These are phyloP conservation scores for Drosophila mercatorum DNA, from an alignment of 2,888 invertebrate genomes.

Conservation along the genomic window DNA sequence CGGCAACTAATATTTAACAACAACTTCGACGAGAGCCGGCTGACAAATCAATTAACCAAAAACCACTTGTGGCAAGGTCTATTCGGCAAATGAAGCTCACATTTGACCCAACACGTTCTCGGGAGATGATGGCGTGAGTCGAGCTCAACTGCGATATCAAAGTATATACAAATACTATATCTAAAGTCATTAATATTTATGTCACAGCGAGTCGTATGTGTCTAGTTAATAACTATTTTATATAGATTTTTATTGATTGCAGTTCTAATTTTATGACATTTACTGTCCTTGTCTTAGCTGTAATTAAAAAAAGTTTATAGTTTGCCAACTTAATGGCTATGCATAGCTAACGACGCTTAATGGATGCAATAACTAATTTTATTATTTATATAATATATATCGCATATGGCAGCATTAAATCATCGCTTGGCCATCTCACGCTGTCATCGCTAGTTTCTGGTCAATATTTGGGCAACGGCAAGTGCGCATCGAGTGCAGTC, in stretches of 20 bases:
- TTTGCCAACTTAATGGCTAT: slow-evolving; percentile 1
- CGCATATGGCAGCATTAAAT: background rate
- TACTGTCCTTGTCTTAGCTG: background rate
- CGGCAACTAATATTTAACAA: slow-evolving; percentile 22
- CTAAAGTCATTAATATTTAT: slow-evolving; percentile 17
- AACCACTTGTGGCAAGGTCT: slow-evolving; percentile 15
- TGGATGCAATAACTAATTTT: background rate
- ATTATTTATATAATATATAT: background rate
- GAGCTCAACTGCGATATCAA: background rate
- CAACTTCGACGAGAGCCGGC: slow-evolving; percentile 24
- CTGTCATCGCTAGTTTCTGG: slow-evolving; percentile 7
- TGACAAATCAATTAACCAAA: slow-evolving; percentile 48
- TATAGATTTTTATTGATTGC: slow-evolving; percentile 16
- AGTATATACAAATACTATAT: background rate
- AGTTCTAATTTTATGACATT: slow-evolving; percentile 33
- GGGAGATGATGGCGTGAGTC: slow-evolving; percentile 9
- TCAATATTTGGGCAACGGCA: slow-evolving; percentile 13
- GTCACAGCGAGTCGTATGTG: background rate
- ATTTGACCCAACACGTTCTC: slow-evolving; percentile 8
- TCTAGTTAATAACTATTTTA: slow-evolving; percentile 3
- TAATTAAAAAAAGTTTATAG: slow-evolving; percentile 26
- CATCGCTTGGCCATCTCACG: slow-evolving; percentile 14
- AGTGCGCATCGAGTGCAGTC: slow-evolving; percentile 24
- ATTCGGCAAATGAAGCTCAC: slow-evolving; percentile 8
- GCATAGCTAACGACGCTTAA: background rate